Evolutionary conservation across 2,888 invertebrate species (phyloP).

Genomic region (Watsonalla binaria): DNA sequence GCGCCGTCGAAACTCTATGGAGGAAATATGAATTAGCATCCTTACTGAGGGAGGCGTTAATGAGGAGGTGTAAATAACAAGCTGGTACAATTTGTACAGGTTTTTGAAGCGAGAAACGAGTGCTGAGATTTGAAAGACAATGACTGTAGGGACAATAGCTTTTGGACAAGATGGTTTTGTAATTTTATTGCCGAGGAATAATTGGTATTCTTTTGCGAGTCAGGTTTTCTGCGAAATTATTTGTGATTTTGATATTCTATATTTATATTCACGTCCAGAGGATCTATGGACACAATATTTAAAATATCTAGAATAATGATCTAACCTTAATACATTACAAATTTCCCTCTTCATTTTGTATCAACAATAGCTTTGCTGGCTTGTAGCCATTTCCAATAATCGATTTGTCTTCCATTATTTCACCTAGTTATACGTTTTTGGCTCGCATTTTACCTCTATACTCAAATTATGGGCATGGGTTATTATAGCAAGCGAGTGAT

Average conservation of each 20-base stretch:
- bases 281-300: too few relatives aligned
- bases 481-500: neutral
- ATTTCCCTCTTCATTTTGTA: neutral
- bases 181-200: neutral
- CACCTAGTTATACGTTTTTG: neutral
- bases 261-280: too few relatives aligned
- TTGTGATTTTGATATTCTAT: too few relatives aligned
- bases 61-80: constrained; percentile 37
- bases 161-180: neutral
- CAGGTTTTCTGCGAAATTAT: too few relatives aligned
- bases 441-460: neutral
- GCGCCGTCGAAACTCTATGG: constrained; percentile 56
- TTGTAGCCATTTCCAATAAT: neutral
- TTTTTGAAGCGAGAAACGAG: neutral
- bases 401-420: neutral
- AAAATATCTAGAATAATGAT: too few relatives aligned
- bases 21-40: constrained; percentile 70
- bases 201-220: too few relatives aligned
- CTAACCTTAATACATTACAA: too few relatives aligned
- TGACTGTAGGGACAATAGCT: neutral
- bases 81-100: constrained; percentile 5
- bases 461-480: neutral
- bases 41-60: constrained; percentile 49
- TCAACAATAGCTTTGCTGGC: neutral
- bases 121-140: neutral